Conservation (phyloP, 2,888 invertebrate species). For the Eupithecia subumbrata region DNA sequence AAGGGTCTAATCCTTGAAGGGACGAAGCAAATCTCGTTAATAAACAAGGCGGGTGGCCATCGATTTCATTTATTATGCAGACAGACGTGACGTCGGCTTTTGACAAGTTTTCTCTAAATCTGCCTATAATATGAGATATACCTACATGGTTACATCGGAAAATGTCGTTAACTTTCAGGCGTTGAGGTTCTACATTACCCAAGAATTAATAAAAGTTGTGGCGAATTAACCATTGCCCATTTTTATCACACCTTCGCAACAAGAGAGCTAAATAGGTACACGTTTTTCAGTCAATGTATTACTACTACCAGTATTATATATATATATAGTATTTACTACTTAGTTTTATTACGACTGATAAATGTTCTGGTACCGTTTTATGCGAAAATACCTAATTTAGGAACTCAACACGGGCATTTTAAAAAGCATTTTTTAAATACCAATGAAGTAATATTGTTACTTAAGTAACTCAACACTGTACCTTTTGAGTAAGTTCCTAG, state of each 20-base stretch:
- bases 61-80: constrained; percentile 67
- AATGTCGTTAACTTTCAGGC: too few relatives aligned
- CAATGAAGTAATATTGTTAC: background rate
- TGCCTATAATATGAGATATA: background rate
- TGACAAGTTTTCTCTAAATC: constrained; percentile 14
- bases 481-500: background rate
- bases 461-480: background rate
- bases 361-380: too few relatives aligned
- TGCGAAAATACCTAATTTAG: background rate
- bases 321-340: too few relatives aligned
- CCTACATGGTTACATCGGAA: background rate
- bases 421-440: too few relatives aligned
- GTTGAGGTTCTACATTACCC: too few relatives aligned
- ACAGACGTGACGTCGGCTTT: constrained; percentile 44
- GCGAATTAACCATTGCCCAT: too few relatives aligned
- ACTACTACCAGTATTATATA: too few relatives aligned
- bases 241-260: too few relatives aligned
- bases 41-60: constrained; percentile 57
- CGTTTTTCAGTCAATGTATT: too few relatives aligned
- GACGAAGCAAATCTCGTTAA: constrained; percentile 37
- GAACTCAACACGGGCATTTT: background rate
- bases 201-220: too few relatives aligned
- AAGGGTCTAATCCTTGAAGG: constrained; percentile 29
- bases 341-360: too few relatives aligned
- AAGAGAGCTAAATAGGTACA: too few relatives aligned